phyloP scores from a whole-genome alignment of 1,140 invertebrate genomes.

The Pissodes strobi region DNA sequence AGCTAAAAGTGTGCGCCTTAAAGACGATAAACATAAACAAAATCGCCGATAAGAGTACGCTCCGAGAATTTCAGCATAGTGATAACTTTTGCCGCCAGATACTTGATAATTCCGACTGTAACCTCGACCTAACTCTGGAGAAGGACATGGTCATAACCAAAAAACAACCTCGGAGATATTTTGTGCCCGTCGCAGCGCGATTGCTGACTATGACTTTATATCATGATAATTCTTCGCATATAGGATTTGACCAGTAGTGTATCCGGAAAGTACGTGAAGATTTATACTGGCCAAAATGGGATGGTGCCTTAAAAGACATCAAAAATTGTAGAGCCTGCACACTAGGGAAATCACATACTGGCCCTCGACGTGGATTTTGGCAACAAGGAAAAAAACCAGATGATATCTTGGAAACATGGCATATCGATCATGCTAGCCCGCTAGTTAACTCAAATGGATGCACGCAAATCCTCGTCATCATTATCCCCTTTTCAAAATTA shows the following conservation, averaged over 20 bases:
- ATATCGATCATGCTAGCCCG: constrained; percentile 30
- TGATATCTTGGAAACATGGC: constrained; percentile 19
- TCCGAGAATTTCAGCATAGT: no score
- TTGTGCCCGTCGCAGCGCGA: no score
- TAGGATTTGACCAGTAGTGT: constrained; percentile 16
- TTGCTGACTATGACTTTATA: constrained; percentile 16
- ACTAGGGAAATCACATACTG: constrained; percentile 14
- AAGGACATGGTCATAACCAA: no score
- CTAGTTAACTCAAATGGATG: constrained; percentile 23
- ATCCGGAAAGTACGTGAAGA: not conserved
- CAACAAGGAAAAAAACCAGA: constrained; percentile 2
- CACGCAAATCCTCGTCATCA: no score
- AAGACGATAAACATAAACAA: no score
- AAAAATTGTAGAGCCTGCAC: constrained; percentile 14
- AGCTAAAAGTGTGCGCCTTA: no score
- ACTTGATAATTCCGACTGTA: no score
- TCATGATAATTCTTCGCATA: constrained; percentile 19
- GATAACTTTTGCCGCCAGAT: no score
- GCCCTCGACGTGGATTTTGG: not conserved
- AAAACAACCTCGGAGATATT: no score
- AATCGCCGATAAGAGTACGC: no score
- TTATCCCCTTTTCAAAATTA: no score
- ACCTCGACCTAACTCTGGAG: no score
- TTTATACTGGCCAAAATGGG: constrained; percentile 19
- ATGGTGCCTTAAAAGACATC: constrained; percentile 14